These are phyloP conservation scores for Trichogramma dendrolimi DNA, from an alignment of 2,888 invertebrate species.

Conservation along the genomic window DNA sequence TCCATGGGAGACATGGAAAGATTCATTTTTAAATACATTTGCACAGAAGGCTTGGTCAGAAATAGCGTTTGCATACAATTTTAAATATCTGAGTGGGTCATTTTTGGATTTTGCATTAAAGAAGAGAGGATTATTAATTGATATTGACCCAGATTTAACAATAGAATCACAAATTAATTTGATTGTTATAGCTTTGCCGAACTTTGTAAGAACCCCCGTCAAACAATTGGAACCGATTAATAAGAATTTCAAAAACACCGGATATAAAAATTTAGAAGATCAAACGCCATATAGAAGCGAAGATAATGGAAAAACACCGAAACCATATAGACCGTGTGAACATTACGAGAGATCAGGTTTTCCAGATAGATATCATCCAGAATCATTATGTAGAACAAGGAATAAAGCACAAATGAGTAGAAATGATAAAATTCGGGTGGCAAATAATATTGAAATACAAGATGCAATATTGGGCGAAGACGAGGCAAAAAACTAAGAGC, in stretches of 20 bases:
- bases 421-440: constrained; percentile 16
- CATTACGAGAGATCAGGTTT: too few species aligned
- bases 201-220: constrained; percentile 22
- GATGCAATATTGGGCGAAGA: neutral
- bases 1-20: constrained; percentile 25
- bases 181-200: constrained; percentile 25
- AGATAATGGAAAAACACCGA: constrained; percentile 24
- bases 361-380: constrained; percentile 25
- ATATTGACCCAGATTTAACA: constrained; percentile 23
- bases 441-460: neutral
- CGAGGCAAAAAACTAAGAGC: constrained; percentile 18
- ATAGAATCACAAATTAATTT: constrained; percentile 25
- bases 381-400: constrained; percentile 19
- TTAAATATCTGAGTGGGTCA: constrained; percentile 22
- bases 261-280: constrained; percentile 24
- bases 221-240: too few species aligned
- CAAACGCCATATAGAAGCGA: too few species aligned
- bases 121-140: constrained; percentile 26
- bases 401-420: constrained; percentile 7
- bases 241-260: too few species aligned
- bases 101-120: constrained; percentile 26
- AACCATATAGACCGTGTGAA: too few species aligned
- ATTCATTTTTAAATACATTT: constrained; percentile 27
- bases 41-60: constrained; percentile 26
- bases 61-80: constrained; percentile 27